Base-by-base conservation (phyloP, 2,888 invertebrate species). In the Norana najaformis region DNA sequence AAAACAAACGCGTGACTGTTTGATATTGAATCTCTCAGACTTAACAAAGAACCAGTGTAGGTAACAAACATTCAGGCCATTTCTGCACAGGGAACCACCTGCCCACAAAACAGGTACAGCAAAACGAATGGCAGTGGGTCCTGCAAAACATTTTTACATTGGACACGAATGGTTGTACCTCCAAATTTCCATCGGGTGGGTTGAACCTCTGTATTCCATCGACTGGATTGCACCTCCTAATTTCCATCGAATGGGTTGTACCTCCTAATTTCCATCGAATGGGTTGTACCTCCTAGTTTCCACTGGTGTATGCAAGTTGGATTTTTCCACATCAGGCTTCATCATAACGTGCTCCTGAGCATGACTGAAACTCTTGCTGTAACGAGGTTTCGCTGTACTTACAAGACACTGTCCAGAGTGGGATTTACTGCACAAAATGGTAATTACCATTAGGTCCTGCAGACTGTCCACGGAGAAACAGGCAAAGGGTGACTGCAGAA, bases 21-120 rank as follows among this genome's bases (percentile, higher is more conserved):
- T n/a, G 69, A 69, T 69, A 69, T 69, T n/a, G 69, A 69, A 69
- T 69, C 69, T 69, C 69, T 69, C n/a, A 69, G 69, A n/a, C 69
- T 69, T 69, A 69, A 69, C 69, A 69, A 69, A 69, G n/a, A n/a
- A 6, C 69, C n/a, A 69, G 4, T 69, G 69, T 69, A n/a, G 30
- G n/a, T n/a, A 4, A n/a, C 6, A n/a, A 11, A n/a, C 69, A 69
- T 16, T 11, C 30, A 8, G 30, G 11, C 11, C 30, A 69, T n/a
- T n/a, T n/a, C n/a, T n/a, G n/a, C n/a, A n/a, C n/a, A n/a, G n/a
- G n/a, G n/a, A n/a, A n/a, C n/a, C 69, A 69, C n/a, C 69, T 69
- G 69, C n/a, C 6, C 30, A n/a, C 30, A 69, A 69, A 69, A 47
- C 23, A 11, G 20, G 47, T 47, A 47, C 69, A 16, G 11, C 69